Conservation (phyloP, 1,140 invertebrate genomes). For the Chironomus striatipennis region DNA sequence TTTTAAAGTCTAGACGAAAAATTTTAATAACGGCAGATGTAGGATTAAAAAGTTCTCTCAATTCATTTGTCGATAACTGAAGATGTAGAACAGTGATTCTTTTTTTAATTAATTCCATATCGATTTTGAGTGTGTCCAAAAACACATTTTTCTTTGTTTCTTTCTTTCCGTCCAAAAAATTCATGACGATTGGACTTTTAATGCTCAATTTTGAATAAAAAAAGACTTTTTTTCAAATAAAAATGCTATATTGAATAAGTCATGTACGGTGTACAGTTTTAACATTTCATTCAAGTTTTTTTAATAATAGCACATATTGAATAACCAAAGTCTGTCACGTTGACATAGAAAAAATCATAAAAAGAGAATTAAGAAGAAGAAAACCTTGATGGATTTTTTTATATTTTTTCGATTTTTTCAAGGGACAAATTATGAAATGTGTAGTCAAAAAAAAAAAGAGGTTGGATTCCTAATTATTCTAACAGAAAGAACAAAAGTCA, state of each 20-base stretch:
- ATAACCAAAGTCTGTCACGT: background rate
- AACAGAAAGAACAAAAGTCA: background rate
- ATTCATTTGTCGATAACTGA: background rate
- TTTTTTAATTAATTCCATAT: background rate
- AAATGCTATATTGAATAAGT: too few relatives aligned
- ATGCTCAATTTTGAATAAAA: too few relatives aligned
- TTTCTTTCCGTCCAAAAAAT: too few relatives aligned
- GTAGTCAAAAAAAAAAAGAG: background rate
- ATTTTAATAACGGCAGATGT: background rate
- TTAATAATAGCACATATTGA: too few relatives aligned
- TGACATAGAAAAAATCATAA: background rate
- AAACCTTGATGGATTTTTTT: background rate
- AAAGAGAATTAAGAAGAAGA: background rate
- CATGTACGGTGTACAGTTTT: too few relatives aligned
- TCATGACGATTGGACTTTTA: too few relatives aligned
- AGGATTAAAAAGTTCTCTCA: background rate
- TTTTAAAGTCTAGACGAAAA: background rate
- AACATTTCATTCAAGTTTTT: too few relatives aligned
- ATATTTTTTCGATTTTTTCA: background rate
- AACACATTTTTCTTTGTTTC: too few relatives aligned
- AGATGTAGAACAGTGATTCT: background rate
- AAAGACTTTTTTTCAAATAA: too few relatives aligned
- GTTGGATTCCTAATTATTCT: background rate
- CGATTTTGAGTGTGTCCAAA: background rate
- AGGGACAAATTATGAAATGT: too few relatives aligned